These are phyloP conservation scores for Periparus ater DNA, from an alignment of 2,797 vertebrate species.

Conservation along the genomic window DNA sequence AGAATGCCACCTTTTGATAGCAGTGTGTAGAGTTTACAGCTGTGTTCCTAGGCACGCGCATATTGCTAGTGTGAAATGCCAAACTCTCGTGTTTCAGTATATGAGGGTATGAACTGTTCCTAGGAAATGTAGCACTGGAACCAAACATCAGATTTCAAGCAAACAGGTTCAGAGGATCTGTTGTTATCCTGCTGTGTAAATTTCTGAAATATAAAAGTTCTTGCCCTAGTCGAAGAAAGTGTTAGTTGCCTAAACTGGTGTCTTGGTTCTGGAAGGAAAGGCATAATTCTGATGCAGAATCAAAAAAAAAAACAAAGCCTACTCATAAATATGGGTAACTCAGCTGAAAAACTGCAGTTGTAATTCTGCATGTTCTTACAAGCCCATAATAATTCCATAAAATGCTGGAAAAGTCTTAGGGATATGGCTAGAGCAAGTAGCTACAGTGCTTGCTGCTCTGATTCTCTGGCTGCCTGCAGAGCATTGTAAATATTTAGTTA, in stretches of 20 bases:
- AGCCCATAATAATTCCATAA: not conserved
- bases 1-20: not conserved
- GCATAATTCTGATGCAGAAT: not conserved
- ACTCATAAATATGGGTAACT: not conserved
- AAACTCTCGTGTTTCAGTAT: not conserved
- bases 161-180: not conserved
- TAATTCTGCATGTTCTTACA: not conserved
- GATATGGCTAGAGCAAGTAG: not conserved
- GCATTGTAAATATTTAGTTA: not conserved
- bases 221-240: rapidly evolving
- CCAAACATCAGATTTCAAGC: not conserved
- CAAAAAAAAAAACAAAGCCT: rapidly evolving
- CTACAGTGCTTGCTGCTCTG: rapidly evolving
- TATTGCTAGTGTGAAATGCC: not conserved
- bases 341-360: not conserved
- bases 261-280: not conserved
- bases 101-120: not conserved
- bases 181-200: not conserved
- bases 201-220: not conserved
- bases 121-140: rapidly evolving
- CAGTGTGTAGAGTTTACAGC: rapidly evolving
- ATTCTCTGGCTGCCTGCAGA: not conserved
- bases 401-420: not conserved
- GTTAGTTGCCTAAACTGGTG: not conserved
- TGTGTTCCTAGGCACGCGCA: rapidly evolving